Base-by-base conservation (phyloP, 1,140 invertebrate species). In the Ectropis grisescens region DNA sequence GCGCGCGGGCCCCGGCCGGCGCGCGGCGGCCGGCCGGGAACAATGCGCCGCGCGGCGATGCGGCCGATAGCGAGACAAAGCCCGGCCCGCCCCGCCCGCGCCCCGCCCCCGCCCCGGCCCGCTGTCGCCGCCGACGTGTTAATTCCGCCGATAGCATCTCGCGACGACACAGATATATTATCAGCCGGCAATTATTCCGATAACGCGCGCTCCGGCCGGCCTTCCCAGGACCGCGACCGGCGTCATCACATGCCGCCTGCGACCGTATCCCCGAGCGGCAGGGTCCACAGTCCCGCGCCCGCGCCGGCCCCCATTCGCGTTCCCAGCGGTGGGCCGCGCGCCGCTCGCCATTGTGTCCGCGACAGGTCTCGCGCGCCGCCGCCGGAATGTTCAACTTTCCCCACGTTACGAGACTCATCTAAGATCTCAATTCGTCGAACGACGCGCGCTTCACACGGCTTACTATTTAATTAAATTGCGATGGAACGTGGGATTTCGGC, bases 51-150 rank as follows among this genome's bases (percentile, higher is more conserved):
- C 11, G 13, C 11, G 13, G 31, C 39, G 40, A 39, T 40, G n/a
- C 26, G n/a, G n/a, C 11, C 27, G 37, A 41, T 41, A 38, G 37
- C 34, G 41, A 50, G 12, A 50, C 46, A 48, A 48, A 48, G 41
- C 46, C 29, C 11, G 27, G 12, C 1, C 35, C 41, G 41, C 41
- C 37, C 36, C 36, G 43, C 19, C 37, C 33, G 23, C 24, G 34
- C 33, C 33, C 29, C 19, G 22, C 16, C 37, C 19, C 26, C 36
- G 25, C 11, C 35, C 23, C n/a, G 9, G 11, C n/a, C n/a, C 14
- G 10, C 11, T 12, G 16, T 5, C n/a, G n/a, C n/a, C 9, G 22
- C n/a, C 32, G 40, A 48, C 40, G 45, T 48, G 45, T 42, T 48
- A 48, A 48, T 43, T 29, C 40, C 34, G 30, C 34, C 31, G 37